Conservation (phyloP, 2,113 vertebrate genomes). For the Prionailurus viverrinus region DNA sequence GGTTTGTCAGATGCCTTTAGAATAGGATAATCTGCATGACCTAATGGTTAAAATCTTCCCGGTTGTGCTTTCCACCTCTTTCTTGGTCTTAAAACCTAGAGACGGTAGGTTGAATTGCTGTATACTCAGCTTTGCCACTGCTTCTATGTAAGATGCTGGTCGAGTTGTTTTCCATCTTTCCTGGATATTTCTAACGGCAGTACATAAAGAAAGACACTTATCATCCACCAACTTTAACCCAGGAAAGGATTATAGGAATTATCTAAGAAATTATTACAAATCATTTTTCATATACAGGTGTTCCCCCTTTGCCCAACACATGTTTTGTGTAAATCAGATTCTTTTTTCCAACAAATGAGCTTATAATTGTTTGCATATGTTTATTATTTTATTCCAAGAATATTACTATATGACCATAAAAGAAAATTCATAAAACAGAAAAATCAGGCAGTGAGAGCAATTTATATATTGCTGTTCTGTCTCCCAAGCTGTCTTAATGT, state of each 20-base stretch:
- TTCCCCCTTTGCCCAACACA: conserved; percentile 53
- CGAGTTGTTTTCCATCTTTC: not conserved
- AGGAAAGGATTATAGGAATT: conserved; percentile 24
- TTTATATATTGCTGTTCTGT: not conserved
- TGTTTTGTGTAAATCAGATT: conserved; percentile 71
- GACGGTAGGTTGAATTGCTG: not conserved
- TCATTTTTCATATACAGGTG: conserved; percentile 70
- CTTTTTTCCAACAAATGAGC: conserved; percentile 66
- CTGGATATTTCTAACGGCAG: conserved; percentile 1
- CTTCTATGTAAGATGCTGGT: not conserved
- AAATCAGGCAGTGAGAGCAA: not conserved
- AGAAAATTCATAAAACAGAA: conserved; percentile 58
- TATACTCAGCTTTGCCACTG: not conserved
- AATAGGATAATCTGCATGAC: not conserved
- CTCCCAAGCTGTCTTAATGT: not conserved
- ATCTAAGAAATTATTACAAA: conserved; percentile 48
- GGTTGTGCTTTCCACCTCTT: not conserved
- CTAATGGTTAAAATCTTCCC: not conserved
- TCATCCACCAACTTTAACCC: not conserved
- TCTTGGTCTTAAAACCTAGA: not conserved
- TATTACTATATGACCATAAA: conserved; percentile 64
- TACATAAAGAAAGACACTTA: not conserved
- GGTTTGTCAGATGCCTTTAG: not conserved
- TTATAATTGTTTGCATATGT: conserved; percentile 75
- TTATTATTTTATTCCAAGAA: conserved; percentile 74